A percentile compares a stretch with the other conserved stretches of the same genome.
phyloP scores from a whole-genome alignment of 2,888 invertebrate genomes.

The Panopea generosa region DNA sequence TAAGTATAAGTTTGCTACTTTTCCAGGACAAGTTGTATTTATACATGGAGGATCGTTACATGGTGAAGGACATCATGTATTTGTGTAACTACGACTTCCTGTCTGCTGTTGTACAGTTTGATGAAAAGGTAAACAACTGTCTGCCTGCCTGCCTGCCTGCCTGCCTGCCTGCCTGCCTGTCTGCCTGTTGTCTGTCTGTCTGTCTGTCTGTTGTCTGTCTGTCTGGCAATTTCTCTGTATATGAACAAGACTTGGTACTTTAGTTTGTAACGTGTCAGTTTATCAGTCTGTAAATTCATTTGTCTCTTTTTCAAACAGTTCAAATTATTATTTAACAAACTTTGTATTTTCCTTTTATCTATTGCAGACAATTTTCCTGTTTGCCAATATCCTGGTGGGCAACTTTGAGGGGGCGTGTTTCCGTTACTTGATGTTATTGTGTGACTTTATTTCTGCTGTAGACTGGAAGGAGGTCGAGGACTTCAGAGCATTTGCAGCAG shows the following conservation, averaged over 20 bases:
- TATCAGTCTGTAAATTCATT: too few relatives aligned
- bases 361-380: constrained; percentile 79
- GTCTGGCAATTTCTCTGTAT: too few relatives aligned
- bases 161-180: too few relatives aligned
- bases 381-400: constrained; percentile 81
- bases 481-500: constrained; percentile 81
- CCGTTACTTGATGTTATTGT: constrained; percentile 81
- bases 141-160: too few relatives aligned
- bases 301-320: too few relatives aligned
- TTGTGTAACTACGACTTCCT: constrained; percentile 82
- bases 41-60: constrained; percentile 80
- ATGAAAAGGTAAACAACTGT: constrained; percentile 61
- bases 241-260: too few relatives aligned
- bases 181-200: too few relatives aligned
- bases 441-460: constrained; percentile 80
- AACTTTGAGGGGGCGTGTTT: constrained; percentile 82
- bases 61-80: constrained; percentile 79
- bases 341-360: too few relatives aligned
- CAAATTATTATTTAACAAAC: too few relatives aligned
- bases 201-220: too few relatives aligned
- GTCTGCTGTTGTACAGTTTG: constrained; percentile 74
- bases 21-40: constrained; percentile 81
- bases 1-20: too few relatives aligned
- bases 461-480: constrained; percentile 83
- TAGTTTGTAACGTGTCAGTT: too few relatives aligned